Conservation (phyloP, 2,888 invertebrate species). For the Thereva nobilitata region DNA sequence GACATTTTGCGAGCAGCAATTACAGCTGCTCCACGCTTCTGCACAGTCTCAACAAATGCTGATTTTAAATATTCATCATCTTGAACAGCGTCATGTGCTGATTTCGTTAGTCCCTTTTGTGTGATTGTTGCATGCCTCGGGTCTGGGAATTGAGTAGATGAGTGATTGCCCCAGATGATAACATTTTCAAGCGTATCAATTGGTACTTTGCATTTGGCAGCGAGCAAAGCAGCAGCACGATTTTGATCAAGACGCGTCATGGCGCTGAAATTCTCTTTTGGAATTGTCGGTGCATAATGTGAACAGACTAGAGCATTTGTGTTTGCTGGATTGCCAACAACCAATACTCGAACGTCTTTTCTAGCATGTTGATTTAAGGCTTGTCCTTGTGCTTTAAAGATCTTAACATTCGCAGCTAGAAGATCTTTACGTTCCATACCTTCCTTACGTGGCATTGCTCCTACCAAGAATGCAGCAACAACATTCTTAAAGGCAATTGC, state of each 20-base stretch:
- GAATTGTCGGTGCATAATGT: slow-evolving; percentile 94
- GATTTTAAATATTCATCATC: slow-evolving; percentile 81
- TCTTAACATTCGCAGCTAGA: slow-evolving; percentile 94
- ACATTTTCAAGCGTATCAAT: slow-evolving; percentile 83
- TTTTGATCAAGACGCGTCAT: slow-evolving; percentile 99
- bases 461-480: slow-evolving; percentile 94
- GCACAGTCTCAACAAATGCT: slow-evolving; percentile 88
- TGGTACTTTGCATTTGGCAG: slow-evolving; percentile 69
- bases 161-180: slow-evolving; percentile 99
- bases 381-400: slow-evolving; percentile 96
- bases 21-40: slow-evolving; percentile 96
- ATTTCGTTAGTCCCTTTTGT: slow-evolving; percentile 61
- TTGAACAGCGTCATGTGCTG: slow-evolving; percentile 73
- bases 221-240: slow-evolving; percentile 88
- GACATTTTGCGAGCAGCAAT: slow-evolving; percentile 97
- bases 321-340: slow-evolving; percentile 99
- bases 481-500: slow-evolving; percentile 94
- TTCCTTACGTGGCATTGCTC: slow-evolving; percentile 95
- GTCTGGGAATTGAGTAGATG: slow-evolving; percentile 98
- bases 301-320: slow-evolving; percentile 96
- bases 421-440: slow-evolving; percentile 99
- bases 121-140: slow-evolving; percentile 71
- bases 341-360: slow-evolving; percentile 90
- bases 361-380: slow-evolving; percentile 89
- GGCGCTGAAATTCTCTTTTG: slow-evolving; percentile 93